Percentiles rank a stretch among this genome's conserved stretches.
Evolutionary conservation across 2,797 vertebrate species (phyloP).

Genomic region (Sebastes trivittatus): DNA sequence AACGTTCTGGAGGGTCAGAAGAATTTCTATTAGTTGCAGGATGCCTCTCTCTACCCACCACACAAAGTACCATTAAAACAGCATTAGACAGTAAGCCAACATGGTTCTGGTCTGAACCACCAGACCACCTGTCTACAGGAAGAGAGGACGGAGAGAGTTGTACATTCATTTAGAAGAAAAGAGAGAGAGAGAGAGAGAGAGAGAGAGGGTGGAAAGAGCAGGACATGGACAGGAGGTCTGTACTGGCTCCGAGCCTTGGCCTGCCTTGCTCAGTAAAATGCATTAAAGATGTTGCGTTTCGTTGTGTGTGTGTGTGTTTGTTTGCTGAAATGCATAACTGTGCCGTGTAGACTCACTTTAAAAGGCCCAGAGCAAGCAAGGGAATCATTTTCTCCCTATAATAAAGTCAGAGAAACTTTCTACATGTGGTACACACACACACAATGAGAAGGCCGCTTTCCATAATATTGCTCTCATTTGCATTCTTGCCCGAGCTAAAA

Average conservation of each 20-base stretch:
- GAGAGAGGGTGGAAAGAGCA: slow-evolving; percentile 35
- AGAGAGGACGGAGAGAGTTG: slow-evolving; percentile 34
- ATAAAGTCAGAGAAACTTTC: slow-evolving; percentile 39
- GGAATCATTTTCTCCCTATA: slow-evolving; percentile 41
- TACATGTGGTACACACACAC: slow-evolving; percentile 26
- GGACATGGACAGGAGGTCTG: slow-evolving; percentile 24
- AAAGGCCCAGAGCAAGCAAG: slow-evolving; percentile 23
- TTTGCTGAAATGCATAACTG: slow-evolving; percentile 23
- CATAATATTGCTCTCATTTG: slow-evolving; percentile 23
- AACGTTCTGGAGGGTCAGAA: slow-evolving; percentile 47
- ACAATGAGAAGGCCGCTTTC: not conserved
- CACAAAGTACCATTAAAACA: slow-evolving; percentile 68
- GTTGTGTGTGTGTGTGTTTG: slow-evolving; percentile 15
- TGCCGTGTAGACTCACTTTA: slow-evolving; percentile 24
- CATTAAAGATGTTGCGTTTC: slow-evolving; percentile 50
- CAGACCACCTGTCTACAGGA: slow-evolving; percentile 72
- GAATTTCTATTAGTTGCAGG: slow-evolving; percentile 57
- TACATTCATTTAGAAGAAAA: slow-evolving; percentile 41
- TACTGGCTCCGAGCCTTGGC: slow-evolving; percentile 30
- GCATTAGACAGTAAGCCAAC: slow-evolving; percentile 74
- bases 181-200: not conserved
- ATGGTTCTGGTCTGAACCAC: slow-evolving; percentile 58
- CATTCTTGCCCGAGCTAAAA: not conserved
- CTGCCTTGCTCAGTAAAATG: slow-evolving; percentile 35
- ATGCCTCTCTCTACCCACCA: slow-evolving; percentile 40